Evolutionary conservation across 2,797 vertebrate genomes (phyloP), one percentile per base, ranked within the genome.

Genomic region (Parauchenoglanis ngamensis): DNA sequence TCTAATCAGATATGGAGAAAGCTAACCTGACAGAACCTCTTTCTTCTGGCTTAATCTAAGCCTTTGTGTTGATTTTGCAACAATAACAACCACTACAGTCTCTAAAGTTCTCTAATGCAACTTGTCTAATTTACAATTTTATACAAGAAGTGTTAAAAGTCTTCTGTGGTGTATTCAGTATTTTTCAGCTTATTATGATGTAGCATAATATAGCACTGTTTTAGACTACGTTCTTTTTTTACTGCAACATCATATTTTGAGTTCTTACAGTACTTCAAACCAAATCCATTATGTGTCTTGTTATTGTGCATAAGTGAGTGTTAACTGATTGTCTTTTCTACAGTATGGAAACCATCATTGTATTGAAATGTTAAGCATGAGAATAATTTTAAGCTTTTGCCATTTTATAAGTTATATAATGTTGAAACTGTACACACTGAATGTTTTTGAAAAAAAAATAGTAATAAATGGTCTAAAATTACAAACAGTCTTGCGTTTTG

Each of bases 21-120:
- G 54, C 31, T 35, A 56, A 15, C 1, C 0, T 31, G n/a, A 19
- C 75, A 49, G n/a, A 49, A 52, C 44, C 25, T 15, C 7, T 28
- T 54, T 54, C 77, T 31, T 54, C 13, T 54, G 40, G 13, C 10
- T 78, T 21, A 56, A 35, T 56, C 52, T n/a, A 78, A 56, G 75
- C 28, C 28, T 67, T 81, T 82, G 40, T 82, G 40, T 65, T 65
- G 61, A 83, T 54, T 82, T 68, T 67, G 46, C 63, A 4, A 83
- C n/a, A 68, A 23, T 52, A 31, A 68, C 19, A 83, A 31, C 81
- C n/a, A 31, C 46, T 83, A 31, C 17, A 21, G 17, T 15, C 23
- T 46, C 28, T 23, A 23, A 40, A 35, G 54, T 11, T 57, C 4
- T 79, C 7, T n/a, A 79, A 80, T 15, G 12, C 21, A 25, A 17